Base-by-base conservation (phyloP, 2,888 invertebrate species). In the Subacronicta megacephala region DNA sequence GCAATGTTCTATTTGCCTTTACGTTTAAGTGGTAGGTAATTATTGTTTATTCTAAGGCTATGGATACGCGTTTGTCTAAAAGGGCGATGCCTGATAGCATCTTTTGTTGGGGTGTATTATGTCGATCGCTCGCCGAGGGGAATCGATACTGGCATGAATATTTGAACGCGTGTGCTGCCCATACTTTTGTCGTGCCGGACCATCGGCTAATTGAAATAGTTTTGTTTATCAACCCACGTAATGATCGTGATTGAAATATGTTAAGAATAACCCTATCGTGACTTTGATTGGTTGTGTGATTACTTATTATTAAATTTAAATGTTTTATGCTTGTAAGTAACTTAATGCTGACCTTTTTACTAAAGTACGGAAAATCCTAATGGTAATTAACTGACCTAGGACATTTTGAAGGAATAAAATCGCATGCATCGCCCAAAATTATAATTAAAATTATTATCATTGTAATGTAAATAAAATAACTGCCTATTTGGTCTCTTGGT, bases 141-240 rank as follows among this genome's bases (percentile, higher is more conserved):
- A 90, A 93, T 92, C 93, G 87, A 92, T 92, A 91, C 63, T 63
- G 71, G 65, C 80, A 92, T 93, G 90, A 92, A 93, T 93, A 92
- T 93, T 93, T 93, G 85, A 92, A 87, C 77, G 75, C 74, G 82
- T 80, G 80, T 81, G 79, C 78, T 81, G 81, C 75, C 81, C 75
- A 70, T 83, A 83, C 81, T 79, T 82, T 83, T 83, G 84, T 83
- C 82, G 80, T 80, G 76, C 60, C 73, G 57, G 75, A 75, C 82
- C 78, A 78, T 80, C 73, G 78, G 74, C 80, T 90, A 90, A 92
- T 91, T 91, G 90, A 90, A 89, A 90, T 89, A 87, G 85, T 88
- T 87, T 79, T 81, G 80, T 80, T 77, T 81, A 81, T 83, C 77
- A 75, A 70, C 67, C 71, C 50, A 45, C 42, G 46, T 78, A 75